Conservation (phyloP, 2,888 invertebrate species). For the Agriopis aurantiaria region DNA sequence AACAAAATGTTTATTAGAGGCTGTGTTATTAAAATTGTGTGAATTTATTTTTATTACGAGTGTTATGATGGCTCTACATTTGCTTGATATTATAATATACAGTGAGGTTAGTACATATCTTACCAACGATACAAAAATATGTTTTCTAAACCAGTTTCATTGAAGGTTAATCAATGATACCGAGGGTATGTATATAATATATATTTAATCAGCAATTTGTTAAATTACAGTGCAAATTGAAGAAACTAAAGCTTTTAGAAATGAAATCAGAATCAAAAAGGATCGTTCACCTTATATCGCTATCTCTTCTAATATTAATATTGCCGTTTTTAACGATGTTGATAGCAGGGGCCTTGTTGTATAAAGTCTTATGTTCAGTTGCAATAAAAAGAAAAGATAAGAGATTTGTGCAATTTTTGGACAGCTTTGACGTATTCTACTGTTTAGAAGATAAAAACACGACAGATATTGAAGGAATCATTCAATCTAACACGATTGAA, state of each 20-base stretch:
- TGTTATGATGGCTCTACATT: conserved; percentile 15
- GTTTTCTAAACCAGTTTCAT: too few species aligned
- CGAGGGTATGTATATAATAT: neutral
- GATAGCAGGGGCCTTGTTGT: conserved; percentile 53
- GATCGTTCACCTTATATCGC: conserved; percentile 10
- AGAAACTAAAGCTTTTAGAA: conserved; percentile 11
- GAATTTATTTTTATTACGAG: conserved; percentile 19
- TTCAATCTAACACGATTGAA: conserved; percentile 68
- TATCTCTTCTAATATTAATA: conserved; percentile 54
- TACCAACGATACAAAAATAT: too few species aligned
- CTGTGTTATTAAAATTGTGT: conserved; percentile 6
- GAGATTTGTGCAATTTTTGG: conserved; percentile 76
- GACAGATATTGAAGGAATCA: conserved; percentile 78
- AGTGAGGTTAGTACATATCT: conserved; percentile 15
- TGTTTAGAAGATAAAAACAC: conserved; percentile 78
- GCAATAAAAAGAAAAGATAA: conserved; percentile 61
- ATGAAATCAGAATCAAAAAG: conserved; percentile 8
- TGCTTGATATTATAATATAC: conserved; percentile 13
- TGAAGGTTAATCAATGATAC: neutral
- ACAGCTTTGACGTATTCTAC: conserved; percentile 85
- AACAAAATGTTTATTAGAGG: conserved; percentile 5
- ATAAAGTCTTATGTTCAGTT: conserved; percentile 62
- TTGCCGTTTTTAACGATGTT: conserved; percentile 37
- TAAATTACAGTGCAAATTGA: conserved; percentile 17
- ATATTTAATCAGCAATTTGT: neutral